phyloP scores from a whole-genome alignment of 2,888 invertebrate genomes.

The Polydrusus tereticollis region DNA sequence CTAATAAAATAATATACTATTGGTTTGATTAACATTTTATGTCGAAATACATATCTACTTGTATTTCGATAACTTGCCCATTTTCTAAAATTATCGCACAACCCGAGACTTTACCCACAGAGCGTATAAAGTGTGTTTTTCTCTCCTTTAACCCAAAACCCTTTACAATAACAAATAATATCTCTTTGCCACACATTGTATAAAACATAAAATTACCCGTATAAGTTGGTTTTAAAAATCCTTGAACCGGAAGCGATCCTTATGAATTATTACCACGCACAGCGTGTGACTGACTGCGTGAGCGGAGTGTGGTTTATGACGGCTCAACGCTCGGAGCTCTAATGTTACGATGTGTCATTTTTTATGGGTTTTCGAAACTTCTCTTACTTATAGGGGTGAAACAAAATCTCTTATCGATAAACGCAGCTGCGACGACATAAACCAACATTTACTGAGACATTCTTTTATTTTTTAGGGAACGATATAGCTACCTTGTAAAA shows the following conservation, averaged over 20 bases:
- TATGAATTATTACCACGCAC: constrained; percentile 45
- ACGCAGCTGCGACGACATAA: constrained; percentile 13
- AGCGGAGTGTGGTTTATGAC: constrained; percentile 37
- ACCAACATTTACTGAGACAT: constrained; percentile 11
- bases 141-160: not conserved
- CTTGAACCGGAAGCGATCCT: constrained; percentile 31
- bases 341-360: constrained; percentile 47
- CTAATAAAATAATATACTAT: too few relatives aligned
- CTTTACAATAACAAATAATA: constrained; percentile 2
- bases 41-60: too few relatives aligned
- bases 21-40: too few relatives aligned
- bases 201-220: constrained; percentile 7
- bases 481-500: not conserved
- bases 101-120: too few relatives aligned
- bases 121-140: too few relatives aligned
- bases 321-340: constrained; percentile 25
- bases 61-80: too few relatives aligned
- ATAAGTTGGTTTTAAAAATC: constrained; percentile 35
- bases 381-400: constrained; percentile 26
- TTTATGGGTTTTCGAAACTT: constrained; percentile 48
- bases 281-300: constrained; percentile 37
- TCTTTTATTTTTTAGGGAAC: constrained; percentile 4
- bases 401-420: constrained; percentile 25
- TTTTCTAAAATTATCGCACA: too few relatives aligned
- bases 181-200: constrained; percentile 8